Evolutionary conservation across 2,888 invertebrate species (phyloP).

Genomic region (Didymodactylos carnosus): DNA sequence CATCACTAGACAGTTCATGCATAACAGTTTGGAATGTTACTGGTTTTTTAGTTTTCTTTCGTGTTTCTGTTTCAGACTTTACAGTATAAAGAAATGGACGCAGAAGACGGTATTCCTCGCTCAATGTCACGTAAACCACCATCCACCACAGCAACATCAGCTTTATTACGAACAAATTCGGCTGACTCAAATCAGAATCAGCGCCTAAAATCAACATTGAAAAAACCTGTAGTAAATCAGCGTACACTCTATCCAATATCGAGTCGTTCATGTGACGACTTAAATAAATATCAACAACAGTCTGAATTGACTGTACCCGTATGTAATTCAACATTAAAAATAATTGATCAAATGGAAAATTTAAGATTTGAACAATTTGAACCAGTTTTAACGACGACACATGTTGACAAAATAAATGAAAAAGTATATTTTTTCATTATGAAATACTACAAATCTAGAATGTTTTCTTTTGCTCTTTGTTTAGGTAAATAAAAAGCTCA

Average conservation of each 20-base stretch:
- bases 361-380: constrained; percentile 1
- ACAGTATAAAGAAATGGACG: too few relatives aligned
- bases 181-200: background rate
- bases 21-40: too few relatives aligned
- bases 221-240: background rate
- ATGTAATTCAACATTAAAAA: background rate
- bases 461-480: background rate
- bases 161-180: background rate
- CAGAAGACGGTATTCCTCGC: background rate
- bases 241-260: background rate
- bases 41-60: too few relatives aligned
- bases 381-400: background rate
- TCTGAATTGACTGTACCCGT: background rate
- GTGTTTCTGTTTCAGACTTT: too few relatives aligned
- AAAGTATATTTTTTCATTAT: background rate
- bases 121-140: too few relatives aligned
- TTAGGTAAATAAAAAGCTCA: background rate
- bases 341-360: background rate
- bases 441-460: background rate
- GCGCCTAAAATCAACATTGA: background rate
- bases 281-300: background rate
- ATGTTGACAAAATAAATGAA: background rate
- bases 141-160: too few relatives aligned
- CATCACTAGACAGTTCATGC: too few relatives aligned
- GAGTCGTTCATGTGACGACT: background rate